phyloP scores from a whole-genome alignment of 2,888 invertebrate species.

The Alentia gelatinosa region DNA sequence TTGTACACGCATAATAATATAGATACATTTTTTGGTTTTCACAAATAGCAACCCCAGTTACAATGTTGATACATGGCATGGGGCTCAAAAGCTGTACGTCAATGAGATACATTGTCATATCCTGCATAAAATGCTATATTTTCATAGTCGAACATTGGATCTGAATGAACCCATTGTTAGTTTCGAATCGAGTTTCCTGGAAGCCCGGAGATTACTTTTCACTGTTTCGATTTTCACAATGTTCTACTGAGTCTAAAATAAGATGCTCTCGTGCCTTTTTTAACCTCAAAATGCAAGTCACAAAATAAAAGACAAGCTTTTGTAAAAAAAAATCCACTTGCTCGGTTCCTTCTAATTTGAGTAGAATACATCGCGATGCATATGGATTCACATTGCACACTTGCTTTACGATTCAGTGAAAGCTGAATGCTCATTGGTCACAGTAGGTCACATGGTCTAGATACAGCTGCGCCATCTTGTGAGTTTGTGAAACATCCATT shows the following conservation, averaged over 20 bases:
- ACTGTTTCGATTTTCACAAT: not conserved
- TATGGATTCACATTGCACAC: not conserved
- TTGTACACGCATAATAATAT: not conserved
- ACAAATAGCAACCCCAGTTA: too few relatives aligned
- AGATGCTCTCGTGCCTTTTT: too few relatives aligned
- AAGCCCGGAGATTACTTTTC: not conserved
- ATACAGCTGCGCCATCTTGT: constrained; percentile 28
- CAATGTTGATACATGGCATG: too few relatives aligned
- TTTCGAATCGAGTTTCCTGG: not conserved
- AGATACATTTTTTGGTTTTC: too few relatives aligned
- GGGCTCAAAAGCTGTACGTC: too few relatives aligned
- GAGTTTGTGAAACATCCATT: constrained; percentile 13
- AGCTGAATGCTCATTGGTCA: not conserved
- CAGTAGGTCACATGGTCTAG: constrained; percentile 21
- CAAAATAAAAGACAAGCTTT: not conserved
- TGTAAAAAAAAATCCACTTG: not conserved
- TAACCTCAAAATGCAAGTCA: not conserved
- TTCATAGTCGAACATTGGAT: too few relatives aligned
- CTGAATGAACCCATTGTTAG: not conserved
- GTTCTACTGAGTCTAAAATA: not conserved
- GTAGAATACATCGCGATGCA: not conserved
- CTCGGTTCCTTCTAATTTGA: not conserved
- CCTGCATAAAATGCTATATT: not conserved
- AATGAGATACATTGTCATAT: not conserved
- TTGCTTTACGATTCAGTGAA: not conserved